Conservation (phyloP, 2,888 invertebrate species). For the Fragum fragum region DNA sequence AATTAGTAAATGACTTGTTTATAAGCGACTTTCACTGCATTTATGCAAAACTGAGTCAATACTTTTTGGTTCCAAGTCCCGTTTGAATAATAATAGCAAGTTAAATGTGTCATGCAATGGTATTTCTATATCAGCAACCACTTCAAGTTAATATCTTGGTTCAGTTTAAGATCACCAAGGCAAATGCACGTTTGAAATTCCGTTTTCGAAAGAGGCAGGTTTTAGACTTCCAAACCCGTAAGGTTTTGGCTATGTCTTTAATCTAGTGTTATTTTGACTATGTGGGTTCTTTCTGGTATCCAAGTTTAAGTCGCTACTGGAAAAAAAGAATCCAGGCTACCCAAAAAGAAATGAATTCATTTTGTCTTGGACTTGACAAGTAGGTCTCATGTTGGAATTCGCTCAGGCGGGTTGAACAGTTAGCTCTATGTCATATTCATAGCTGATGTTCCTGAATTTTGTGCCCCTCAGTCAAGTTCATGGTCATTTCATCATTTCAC, state of each 20-base stretch:
- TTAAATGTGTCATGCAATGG: slow-evolving; percentile 9
- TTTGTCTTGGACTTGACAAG: background rate
- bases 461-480: too few relatives aligned
- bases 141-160: too few relatives aligned
- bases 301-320: background rate
- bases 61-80: background rate
- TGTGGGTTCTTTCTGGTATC: background rate
- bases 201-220: too few relatives aligned
- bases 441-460: too few relatives aligned
- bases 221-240: too few relatives aligned
- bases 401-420: too few relatives aligned
- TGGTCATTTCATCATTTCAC: too few relatives aligned
- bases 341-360: background rate
- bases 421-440: too few relatives aligned
- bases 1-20: slow-evolving; percentile 22
- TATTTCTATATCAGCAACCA: background rate
- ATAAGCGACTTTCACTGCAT: slow-evolving; percentile 19
- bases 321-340: background rate
- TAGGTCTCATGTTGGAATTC: background rate
- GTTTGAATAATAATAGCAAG: background rate
- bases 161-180: too few relatives aligned
- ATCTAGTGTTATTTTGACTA: too few relatives aligned
- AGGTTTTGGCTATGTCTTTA: too few relatives aligned
- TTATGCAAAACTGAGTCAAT: slow-evolving; percentile 10
- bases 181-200: too few relatives aligned